These are phyloP conservation scores for Cremastinae sp. DNA, from an alignment of 2,888 invertebrate species.

Conservation along the genomic window DNA sequence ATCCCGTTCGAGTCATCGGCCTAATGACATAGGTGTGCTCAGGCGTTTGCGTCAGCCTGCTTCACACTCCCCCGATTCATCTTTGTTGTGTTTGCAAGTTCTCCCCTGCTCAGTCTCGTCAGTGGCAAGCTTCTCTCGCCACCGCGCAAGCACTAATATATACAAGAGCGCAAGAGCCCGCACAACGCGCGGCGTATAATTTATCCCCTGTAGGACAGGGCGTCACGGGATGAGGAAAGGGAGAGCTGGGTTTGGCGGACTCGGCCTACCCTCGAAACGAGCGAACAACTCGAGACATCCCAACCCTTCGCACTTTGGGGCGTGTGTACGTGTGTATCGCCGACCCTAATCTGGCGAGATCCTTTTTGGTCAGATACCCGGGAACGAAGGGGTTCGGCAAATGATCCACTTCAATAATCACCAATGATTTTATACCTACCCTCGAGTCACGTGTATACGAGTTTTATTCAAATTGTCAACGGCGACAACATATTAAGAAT, in stretches of 20 bases:
- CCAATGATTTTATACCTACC: conserved; percentile 34
- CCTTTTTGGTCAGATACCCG: conserved; percentile 20
- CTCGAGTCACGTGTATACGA: background rate
- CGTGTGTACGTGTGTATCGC: conserved; percentile 28
- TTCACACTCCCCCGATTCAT: conserved; percentile 7
- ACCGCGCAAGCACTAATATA: conserved; percentile 25
- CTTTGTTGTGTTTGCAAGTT: conserved; percentile 9
- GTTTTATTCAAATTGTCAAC: conserved; percentile 15
- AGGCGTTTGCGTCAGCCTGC: conserved; percentile 42
- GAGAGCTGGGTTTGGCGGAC: conserved; percentile 25
- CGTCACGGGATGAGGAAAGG: conserved; percentile 6
- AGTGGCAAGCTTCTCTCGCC: conserved; percentile 37
- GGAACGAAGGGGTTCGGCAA: conserved; percentile 28
- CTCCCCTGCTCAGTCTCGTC: conserved; percentile 4
- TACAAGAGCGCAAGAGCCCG: conserved; percentile 6
- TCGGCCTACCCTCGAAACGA: conserved; percentile 45
- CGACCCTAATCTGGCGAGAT: conserved; percentile 29
- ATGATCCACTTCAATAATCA: conserved; percentile 52
- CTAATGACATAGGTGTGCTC: conserved; percentile 73
- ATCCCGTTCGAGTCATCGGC: conserved; percentile 71
- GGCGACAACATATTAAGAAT: background rate
- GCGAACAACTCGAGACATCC: conserved; percentile 55
- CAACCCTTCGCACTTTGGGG: conserved; percentile 49
- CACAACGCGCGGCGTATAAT: conserved; percentile 40
- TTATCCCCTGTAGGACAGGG: conserved; percentile 47